Base-by-base conservation (phyloP, 2,797 vertebrate species). In the Myripristis murdjan region DNA sequence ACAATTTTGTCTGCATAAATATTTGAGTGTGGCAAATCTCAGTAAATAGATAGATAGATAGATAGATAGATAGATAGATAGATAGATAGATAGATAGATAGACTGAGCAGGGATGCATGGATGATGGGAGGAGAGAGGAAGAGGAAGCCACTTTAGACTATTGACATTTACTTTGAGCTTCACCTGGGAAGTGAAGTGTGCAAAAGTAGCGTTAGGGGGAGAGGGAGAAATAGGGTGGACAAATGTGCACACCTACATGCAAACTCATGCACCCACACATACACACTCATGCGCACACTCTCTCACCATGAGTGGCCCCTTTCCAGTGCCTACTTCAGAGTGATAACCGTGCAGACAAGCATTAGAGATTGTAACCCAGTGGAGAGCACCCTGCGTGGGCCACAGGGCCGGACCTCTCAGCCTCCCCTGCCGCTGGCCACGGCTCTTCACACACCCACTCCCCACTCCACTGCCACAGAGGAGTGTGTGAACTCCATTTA, bases 141-240 rank as follows among this genome's bases (percentile, higher is more conserved):
- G 35, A 70, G 49, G 61, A 65, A 69, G n/a, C 59, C 79, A 64
- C 72, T 86, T 82, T 64, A 63, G 64, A 64, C 64, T 78, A 43
- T 79, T 86, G 82, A 76, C 90, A 88, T 87, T 89, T 81, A 73
- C 64, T 65, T 78, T 73, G 73, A 72, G 58, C 76, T 77, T 84
- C 77, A 86, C 77, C 70, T 55, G 28, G 2, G 58, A 74, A 79
- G 79, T 82, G 79, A 82, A 83, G 82, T 78, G 78, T 81, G 73
- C 56, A 60, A 64, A 82, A 70, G 69, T 52, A 68, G 69, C 73
- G 51, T 73, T 22, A 49, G 47, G 1, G 54, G 28, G 28, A 31
- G 70, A 57, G 43, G 53, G 71, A 41, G 73, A 51, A 61, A 53
- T 39, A 68, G 64, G 70, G 14, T 9, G 2, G 16, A 75, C 49